Conservation (phyloP, 2,888 invertebrate genomes). For the Muscina levida region DNA sequence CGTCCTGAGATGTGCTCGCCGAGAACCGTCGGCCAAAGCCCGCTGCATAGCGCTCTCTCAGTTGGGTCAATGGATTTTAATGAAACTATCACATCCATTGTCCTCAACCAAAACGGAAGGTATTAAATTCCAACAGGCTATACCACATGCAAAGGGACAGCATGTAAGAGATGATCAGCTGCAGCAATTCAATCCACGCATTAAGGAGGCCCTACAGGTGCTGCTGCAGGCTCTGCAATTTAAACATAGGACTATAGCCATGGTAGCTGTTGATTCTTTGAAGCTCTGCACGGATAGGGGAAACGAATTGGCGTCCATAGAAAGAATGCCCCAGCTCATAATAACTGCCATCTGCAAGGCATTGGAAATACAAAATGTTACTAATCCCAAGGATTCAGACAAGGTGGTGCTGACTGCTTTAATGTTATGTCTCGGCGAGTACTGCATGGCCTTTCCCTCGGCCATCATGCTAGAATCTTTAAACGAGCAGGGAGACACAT, state of each 20-base stretch:
- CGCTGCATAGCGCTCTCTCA: slow-evolving; percentile 94
- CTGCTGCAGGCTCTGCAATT: slow-evolving; percentile 79
- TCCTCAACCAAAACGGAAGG: slow-evolving; percentile 36
- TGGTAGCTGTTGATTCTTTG: slow-evolving; percentile 78
- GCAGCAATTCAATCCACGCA: slow-evolving; percentile 74
- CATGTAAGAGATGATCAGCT: slow-evolving; percentile 56
- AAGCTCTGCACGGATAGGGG: slow-evolving; percentile 78
- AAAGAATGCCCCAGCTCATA: slow-evolving; percentile 77
- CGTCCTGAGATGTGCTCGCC: slow-evolving; percentile 91
- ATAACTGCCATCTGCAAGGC: slow-evolving; percentile 78
- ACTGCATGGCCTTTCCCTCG: slow-evolving; percentile 92
- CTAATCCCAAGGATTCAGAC: slow-evolving; percentile 78
- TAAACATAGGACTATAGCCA: slow-evolving; percentile 79
- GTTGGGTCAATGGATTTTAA: slow-evolving; percentile 83
- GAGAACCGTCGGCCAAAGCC: slow-evolving; percentile 93
- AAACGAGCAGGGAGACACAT: slow-evolving; percentile 77
- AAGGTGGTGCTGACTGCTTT: slow-evolving; percentile 82
- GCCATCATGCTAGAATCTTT: slow-evolving; percentile 81
- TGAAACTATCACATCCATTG: slow-evolving; percentile 75
- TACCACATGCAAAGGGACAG: slow-evolving; percentile 72
- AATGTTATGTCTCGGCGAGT: slow-evolving; percentile 94
- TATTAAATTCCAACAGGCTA: slow-evolving; percentile 72
- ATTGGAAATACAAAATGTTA: slow-evolving; percentile 78
- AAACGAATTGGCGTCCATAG: slow-evolving; percentile 75
- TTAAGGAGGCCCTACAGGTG: slow-evolving; percentile 79